Evolutionary conservation across 1,140 invertebrate genomes (phyloP).

Genomic region (Aphis craccivora): DNA sequence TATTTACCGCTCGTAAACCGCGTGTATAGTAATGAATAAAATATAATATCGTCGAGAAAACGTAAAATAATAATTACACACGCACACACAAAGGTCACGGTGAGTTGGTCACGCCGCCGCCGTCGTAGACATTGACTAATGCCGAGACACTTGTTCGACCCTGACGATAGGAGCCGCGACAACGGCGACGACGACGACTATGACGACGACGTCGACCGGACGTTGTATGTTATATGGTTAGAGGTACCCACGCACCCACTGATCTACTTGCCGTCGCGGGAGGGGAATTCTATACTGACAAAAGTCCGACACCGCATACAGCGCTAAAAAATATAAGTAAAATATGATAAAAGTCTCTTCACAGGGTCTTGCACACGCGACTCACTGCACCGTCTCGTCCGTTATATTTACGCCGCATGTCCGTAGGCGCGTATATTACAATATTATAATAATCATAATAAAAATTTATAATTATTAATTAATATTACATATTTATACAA

Average conservation of each 20-base stretch:
- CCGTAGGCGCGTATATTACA: not conserved
- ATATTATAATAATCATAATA: not conserved
- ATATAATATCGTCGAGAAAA: not conserved
- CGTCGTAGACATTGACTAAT: slow-evolving; percentile 42
- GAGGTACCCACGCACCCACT: not conserved
- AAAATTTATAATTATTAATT: not conserved
- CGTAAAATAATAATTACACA: slow-evolving; percentile 23
- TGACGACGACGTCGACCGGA: not conserved
- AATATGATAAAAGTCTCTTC: not conserved
- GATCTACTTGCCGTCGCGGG: not conserved
- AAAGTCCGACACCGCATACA: not conserved
- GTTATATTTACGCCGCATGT: not conserved
- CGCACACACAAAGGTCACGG: slow-evolving; percentile 54
- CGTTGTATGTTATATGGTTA: not conserved
- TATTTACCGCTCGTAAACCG: not conserved
- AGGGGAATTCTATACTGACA: not conserved
- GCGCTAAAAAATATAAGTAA: not conserved
- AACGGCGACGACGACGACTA: not conserved
- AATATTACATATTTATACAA: not conserved
- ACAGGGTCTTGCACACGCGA: slow-evolving; percentile 3
- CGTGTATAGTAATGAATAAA: slow-evolving; percentile 9
- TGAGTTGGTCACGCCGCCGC: slow-evolving; percentile 49
- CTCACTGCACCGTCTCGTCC: not conserved
- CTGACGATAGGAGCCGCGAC: slow-evolving; percentile 27
- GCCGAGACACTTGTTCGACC: slow-evolving; percentile 34